Percentiles rank a stretch among this genome's conserved stretches.
Evolutionary conservation across 2,888 invertebrate genomes (phyloP).

Genomic region (Drosophila paramelanica): DNA sequence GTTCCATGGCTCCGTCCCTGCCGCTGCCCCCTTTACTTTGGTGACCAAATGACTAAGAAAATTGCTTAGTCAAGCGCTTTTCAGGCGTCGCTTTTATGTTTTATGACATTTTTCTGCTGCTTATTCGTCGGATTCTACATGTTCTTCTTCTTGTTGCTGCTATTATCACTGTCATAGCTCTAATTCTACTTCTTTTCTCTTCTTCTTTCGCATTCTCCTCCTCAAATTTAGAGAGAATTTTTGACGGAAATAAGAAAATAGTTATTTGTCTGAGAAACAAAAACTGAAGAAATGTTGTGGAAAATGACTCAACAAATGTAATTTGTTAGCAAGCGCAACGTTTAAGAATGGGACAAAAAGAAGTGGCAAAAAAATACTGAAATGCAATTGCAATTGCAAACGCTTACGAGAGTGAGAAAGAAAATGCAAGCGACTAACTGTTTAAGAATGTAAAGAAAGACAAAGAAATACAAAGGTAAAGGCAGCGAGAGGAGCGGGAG

Average conservation of each 20-base stretch:
- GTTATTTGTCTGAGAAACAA: background rate
- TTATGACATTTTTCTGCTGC: constrained; percentile 65
- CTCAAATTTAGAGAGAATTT: constrained; percentile 10
- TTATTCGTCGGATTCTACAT: background rate
- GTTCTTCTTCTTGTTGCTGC: constrained; percentile 37
- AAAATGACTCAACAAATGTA: constrained; percentile 30
- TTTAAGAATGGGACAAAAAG: constrained; percentile 10
- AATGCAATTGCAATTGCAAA: background rate
- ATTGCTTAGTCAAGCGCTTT: constrained; percentile 77
- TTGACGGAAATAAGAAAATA: background rate
- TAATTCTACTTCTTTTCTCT: background rate
- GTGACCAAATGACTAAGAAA: constrained; percentile 76
- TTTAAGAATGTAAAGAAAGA: too few relatives aligned
- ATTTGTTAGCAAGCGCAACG: constrained; percentile 17
- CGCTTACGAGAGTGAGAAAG: too few relatives aligned
- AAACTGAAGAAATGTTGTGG: constrained; percentile 19
- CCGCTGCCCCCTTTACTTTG: background rate
- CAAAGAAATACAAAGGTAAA: too few relatives aligned
- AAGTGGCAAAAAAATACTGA: background rate
- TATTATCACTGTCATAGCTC: constrained; percentile 49
- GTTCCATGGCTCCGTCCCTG: background rate
- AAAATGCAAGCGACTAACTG: too few relatives aligned
- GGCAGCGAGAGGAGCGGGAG: too few relatives aligned
- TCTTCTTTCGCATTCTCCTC: background rate
- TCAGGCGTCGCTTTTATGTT: constrained; percentile 75